phyloP scores from a whole-genome alignment of 2,888 invertebrate species.

The Colostygia pectinataria region DNA sequence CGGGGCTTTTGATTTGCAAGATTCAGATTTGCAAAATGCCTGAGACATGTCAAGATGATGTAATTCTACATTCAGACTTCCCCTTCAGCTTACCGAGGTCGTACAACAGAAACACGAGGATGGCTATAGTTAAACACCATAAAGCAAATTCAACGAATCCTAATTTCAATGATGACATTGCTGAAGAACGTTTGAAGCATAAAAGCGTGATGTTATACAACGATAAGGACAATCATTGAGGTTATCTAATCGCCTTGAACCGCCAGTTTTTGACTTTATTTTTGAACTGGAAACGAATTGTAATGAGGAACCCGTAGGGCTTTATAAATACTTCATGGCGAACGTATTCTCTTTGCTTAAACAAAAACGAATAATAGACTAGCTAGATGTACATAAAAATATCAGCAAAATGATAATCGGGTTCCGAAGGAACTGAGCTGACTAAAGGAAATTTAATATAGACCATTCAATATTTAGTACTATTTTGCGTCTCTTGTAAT shows the following conservation, averaged over 20 bases:
- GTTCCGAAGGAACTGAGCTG: too few species aligned
- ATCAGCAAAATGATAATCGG: too few species aligned
- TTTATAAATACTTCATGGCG: conserved; percentile 48
- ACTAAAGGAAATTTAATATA: too few species aligned
- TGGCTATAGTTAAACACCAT: conserved; percentile 20
- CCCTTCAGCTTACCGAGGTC: background rate
- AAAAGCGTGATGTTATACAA: conserved; percentile 55
- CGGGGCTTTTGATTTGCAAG: too few species aligned
- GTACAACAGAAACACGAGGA: conserved; percentile 8
- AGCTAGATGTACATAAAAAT: too few species aligned
- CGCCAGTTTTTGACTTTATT: conserved; percentile 61
- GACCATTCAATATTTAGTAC: too few species aligned
- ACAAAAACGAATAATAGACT: too few species aligned
- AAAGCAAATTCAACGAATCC: conserved; percentile 35
- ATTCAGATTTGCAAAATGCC: too few species aligned
- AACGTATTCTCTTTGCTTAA: too few species aligned
- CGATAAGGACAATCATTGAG: conserved; percentile 72
- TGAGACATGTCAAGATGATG: too few species aligned
- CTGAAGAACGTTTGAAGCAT: conserved; percentile 51
- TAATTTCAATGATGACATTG: conserved; percentile 57
- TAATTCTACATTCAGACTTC: background rate
- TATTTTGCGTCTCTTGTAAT: too few species aligned
- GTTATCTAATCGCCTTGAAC: conserved; percentile 76
- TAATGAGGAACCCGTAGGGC: conserved; percentile 56
- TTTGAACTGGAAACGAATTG: conserved; percentile 60